A percentile compares a stretch with the other conserved stretches of the same genome.
Evolutionary conservation across 2,113 vertebrate species (phyloP).

Genomic region (Melozone crissalis): DNA sequence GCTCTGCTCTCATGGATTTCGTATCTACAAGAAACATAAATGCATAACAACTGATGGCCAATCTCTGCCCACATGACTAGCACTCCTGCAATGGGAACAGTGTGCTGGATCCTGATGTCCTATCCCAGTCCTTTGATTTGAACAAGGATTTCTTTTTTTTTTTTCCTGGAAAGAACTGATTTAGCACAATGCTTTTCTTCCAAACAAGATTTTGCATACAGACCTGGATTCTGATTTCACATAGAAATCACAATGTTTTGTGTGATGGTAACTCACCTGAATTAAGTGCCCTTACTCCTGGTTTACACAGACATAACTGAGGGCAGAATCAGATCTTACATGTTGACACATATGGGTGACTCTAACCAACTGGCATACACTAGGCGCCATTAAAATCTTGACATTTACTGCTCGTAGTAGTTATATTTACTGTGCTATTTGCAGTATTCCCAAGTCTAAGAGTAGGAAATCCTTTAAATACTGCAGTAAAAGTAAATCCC

Average conservation of each 20-base stretch:
- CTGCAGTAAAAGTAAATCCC: constrained; percentile 67
- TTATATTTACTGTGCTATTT: constrained; percentile 68
- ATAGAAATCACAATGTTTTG: not conserved
- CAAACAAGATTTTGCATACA: not conserved
- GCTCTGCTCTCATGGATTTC: not conserved
- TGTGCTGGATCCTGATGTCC: not conserved
- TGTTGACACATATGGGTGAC: constrained; percentile 10
- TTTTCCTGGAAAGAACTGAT: not conserved
- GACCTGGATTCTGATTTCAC: not conserved
- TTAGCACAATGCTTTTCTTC: not conserved
- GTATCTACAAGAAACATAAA: not conserved
- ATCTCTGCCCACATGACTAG: not conserved
- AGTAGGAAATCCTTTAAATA: constrained; percentile 65
- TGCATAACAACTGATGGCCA: not conserved
- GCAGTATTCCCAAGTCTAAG: constrained; percentile 54
- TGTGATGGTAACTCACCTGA: not conserved
- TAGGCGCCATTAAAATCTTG: constrained; percentile 62
- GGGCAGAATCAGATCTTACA: not conserved
- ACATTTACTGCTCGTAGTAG: constrained; percentile 60
- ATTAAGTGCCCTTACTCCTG: not conserved
- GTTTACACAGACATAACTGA: not conserved
- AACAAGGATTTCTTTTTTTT: not conserved
- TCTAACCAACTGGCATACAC: constrained; percentile 46
- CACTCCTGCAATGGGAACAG: not conserved
- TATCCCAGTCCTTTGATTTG: not conserved